Conservation (phyloP, 2,113 vertebrate genomes). For the Rattus rattus region DNA sequence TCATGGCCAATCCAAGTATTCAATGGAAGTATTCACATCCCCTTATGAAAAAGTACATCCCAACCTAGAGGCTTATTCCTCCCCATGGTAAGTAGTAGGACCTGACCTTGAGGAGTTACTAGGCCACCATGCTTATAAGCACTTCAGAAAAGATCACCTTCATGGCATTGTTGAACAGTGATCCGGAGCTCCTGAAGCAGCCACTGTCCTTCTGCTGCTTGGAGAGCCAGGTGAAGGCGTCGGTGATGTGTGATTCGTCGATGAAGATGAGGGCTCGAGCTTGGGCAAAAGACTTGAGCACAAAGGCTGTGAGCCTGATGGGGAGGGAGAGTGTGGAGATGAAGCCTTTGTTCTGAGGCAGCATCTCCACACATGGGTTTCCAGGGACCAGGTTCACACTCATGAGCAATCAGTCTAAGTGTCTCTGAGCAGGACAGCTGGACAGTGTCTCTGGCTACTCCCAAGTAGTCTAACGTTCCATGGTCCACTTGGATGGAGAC, state of each 20-base stretch:
- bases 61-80: not conserved
- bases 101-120: no score
- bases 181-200: conserved; percentile 82
- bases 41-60: no score
- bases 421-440: not conserved
- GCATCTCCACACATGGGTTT: not conserved
- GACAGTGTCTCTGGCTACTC: not conserved
- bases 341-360: not conserved
- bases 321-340: not conserved
- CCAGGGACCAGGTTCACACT: fast-evolving
- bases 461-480: not conserved
- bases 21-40: not conserved
- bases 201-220: conserved; percentile 82
- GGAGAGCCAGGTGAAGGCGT: conserved; percentile 79
- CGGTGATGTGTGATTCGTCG: conserved; percentile 78
- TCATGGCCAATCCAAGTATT: not conserved
- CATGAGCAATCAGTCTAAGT: no score
- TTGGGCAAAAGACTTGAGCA: conserved; percentile 84
- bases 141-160: conserved; percentile 75
- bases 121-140: not conserved
- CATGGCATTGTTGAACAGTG: conserved; percentile 81
- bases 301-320: conserved; percentile 83
- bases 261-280: conserved; percentile 78
- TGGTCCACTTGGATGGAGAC: no score
- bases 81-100: no score